A percentile compares a stretch with the other conserved stretches of the same genome.
Conservation (phyloP, 2,113 vertebrate species). For the Apeltes quadracus region DNA sequence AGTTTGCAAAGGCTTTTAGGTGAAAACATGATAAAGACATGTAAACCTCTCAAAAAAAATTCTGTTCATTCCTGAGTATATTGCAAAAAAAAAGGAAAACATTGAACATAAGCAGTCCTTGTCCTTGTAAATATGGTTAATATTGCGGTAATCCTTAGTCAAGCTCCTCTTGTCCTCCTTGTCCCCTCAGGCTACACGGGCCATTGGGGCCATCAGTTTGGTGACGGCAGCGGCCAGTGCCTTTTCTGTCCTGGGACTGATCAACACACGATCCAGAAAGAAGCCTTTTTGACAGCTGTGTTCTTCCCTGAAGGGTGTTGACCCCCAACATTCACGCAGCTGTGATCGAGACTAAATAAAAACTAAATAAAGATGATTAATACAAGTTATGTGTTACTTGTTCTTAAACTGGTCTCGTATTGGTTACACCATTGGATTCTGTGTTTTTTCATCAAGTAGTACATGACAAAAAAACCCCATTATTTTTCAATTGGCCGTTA, state of each 20-base stretch:
- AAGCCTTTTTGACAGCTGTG: conserved; percentile 79
- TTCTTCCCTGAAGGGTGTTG: conserved; percentile 29
- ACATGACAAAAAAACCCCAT: too few species aligned
- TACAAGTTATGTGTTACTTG: conserved; percentile 7
- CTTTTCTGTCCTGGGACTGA: conserved; percentile 87
- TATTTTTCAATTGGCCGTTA: too few species aligned
- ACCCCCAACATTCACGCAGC: conserved; percentile 35
- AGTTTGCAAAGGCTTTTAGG: not conserved
- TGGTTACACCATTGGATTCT: not conserved
- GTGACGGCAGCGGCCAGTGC: conserved; percentile 84
- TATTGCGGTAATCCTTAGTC: not conserved
- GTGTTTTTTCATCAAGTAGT: not conserved
- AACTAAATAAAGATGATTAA: conserved; percentile 19
- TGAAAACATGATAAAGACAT: not conserved
- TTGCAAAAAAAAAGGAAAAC: not conserved
- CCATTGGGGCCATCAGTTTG: conserved; percentile 84
- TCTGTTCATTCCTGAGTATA: not conserved
- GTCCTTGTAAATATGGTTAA: not conserved
- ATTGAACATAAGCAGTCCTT: not conserved
- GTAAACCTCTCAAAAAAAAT: not conserved
- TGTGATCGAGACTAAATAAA: conserved; percentile 1
- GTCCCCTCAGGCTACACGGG: conserved; percentile 84
- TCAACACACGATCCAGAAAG: conserved; percentile 84
- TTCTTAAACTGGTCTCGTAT: not conserved
- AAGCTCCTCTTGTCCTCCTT: conserved; percentile 26